These are phyloP conservation scores for Mycteria americana DNA, from an alignment of 2,797 vertebrate species.

Conservation along the genomic window DNA sequence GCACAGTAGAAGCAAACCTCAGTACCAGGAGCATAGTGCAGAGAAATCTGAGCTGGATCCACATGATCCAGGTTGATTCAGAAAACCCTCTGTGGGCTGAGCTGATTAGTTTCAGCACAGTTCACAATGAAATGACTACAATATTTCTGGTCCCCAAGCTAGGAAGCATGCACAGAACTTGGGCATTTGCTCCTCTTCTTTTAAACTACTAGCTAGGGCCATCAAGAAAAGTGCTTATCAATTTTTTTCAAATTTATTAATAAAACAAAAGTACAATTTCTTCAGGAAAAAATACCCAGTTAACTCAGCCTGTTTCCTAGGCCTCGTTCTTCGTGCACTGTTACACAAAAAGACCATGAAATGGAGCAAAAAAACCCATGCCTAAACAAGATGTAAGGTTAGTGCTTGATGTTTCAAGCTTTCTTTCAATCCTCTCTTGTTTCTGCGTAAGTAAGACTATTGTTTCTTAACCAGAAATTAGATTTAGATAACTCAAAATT, in stretches of 20 bases:
- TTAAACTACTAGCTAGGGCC: background rate
- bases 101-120: background rate
- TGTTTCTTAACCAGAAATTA: conserved; percentile 12
- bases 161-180: background rate
- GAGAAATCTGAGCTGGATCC: background rate
- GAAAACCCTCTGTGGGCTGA: background rate
- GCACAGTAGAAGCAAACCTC: background rate
- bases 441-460: background rate
- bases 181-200: background rate
- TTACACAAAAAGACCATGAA: background rate
- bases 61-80: background rate
- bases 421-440: background rate
- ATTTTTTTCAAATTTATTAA: background rate
- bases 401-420: background rate
- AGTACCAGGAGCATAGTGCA: background rate
- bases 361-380: background rate
- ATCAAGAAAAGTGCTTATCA: background rate
- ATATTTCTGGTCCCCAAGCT: background rate
- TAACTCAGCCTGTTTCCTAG: background rate
- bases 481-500: background rate
- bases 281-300: background rate
- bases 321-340: background rate
- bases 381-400: background rate
- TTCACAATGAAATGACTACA: background rate
- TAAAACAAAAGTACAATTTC: background rate